Evolutionary conservation across 2,797 vertebrate genomes (phyloP), one percentile per base, ranked within the genome.

Genomic region (Enteromius unitaeniatus): DNA sequence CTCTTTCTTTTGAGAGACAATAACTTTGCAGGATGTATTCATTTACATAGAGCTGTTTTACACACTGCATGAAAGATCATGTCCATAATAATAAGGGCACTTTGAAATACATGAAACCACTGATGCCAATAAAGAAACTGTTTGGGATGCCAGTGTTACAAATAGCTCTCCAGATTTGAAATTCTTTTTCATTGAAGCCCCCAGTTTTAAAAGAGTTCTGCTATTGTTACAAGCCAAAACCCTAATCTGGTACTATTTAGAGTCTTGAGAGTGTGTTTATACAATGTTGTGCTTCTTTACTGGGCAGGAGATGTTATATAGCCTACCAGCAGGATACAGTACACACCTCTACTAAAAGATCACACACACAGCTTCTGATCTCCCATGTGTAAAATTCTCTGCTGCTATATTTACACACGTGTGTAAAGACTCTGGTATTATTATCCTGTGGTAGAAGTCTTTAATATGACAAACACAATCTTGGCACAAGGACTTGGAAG

Each of bases 391-490:
- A 73, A 81, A 81, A 81, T 23, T 62, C 49, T 19, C 47, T n/a
- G 60, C 42, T 47, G 75, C 45, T 51, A 26, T 78, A 51, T 83
- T 82, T 68, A 79, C 62, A 79, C 34, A 60, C 14, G 37, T 84
- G 53, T 42, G 65, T 78, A 87, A 83, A 69, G 34, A 58, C 49
- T 82, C 69, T 58, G 64, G 17, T 65, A 69, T 80, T 84, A 86
- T 86, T 82, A 73, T 64, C 55, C 40, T 72, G 58, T 45, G 76
- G 64, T 69, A 65, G 37, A 51, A 37, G 64, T 70, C 45, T 31
- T 23, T 65, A 67, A 82, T 84, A 69, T 37, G 19, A 83, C 84
- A 88, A 84, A 83, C 87, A 88, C 37, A 82, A 51, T 72, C 19
- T 64, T 76, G 69, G 76, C 83, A 14, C 1, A 3, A 60, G 49